Conservation (phyloP, 2,113 vertebrate genomes). For the Emydocephalus ijimae region DNA sequence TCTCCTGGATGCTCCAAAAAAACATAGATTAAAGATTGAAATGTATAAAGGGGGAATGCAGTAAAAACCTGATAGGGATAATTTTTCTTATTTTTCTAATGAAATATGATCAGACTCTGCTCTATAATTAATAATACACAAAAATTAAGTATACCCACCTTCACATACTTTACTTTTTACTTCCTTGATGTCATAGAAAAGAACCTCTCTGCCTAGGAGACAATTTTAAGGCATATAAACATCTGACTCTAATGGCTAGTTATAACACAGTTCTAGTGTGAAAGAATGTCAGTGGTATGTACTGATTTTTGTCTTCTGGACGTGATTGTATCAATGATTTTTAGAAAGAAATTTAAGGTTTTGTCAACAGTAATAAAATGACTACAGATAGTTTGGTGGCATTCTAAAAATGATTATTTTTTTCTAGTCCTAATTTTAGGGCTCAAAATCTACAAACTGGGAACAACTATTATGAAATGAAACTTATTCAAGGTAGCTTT, state of each 20-base stretch:
- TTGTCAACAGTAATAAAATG: background rate
- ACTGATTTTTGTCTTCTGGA: background rate
- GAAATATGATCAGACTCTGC: background rate
- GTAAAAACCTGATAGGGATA: background rate
- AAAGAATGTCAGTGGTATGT: background rate
- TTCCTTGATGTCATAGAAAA: background rate
- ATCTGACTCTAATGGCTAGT: background rate
- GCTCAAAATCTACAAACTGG: background rate
- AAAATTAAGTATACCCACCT: background rate
- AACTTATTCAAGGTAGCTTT: background rate
- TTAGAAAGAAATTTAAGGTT: background rate
- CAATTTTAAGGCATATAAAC: background rate
- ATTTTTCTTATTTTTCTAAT: background rate
- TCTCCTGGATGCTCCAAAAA: background rate
- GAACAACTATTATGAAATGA: background rate
- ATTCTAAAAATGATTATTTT: background rate
- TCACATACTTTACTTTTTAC: background rate
- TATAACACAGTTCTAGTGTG: background rate
- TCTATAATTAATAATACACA: background rate
- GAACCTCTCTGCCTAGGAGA: background rate
- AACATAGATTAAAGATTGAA: background rate
- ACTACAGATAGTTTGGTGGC: background rate
- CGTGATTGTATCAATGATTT: background rate
- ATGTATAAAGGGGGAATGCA: background rate
- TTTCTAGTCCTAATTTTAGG: background rate